Percentiles rank a stretch among this genome's conserved stretches.
phyloP scores from a whole-genome alignment of 2,113 vertebrate species.

The Heloderma charlesbogerti region DNA sequence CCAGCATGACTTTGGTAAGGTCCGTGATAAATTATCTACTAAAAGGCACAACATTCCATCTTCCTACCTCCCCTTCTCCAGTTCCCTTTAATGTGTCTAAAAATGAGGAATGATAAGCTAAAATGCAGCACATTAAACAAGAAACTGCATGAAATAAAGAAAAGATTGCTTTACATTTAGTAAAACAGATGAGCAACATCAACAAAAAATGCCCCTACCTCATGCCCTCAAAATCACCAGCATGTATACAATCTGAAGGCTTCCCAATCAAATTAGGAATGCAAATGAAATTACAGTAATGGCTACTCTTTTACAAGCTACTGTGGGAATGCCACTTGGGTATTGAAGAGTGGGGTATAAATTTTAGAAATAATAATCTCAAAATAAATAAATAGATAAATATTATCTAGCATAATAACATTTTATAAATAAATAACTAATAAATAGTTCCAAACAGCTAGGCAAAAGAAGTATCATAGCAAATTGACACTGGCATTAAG shows the following conservation, averaged over 20 bases:
- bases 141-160: conserved; percentile 29
- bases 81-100: background rate
- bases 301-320: background rate
- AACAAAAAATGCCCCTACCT: conserved; percentile 25
- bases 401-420: too few species aligned
- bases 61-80: background rate
- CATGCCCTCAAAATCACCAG: conserved; percentile 20
- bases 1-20: conserved; percentile 30
- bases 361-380: background rate
- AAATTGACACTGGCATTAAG: background rate
- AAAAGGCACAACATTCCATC: background rate
- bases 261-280: background rate
- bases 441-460: conserved; percentile 9
- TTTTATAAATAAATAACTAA: too few species aligned
- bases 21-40: background rate
- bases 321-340: background rate
- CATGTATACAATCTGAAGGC: fast-evolving
- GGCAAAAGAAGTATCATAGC: conserved; percentile 16
- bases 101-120: background rate
- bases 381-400: too few species aligned
- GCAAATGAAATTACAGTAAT: conserved; percentile 27
- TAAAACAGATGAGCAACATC: background rate
- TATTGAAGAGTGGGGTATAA: background rate
- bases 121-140: conserved; percentile 40
- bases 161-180: background rate